Evolutionary conservation across 2,888 invertebrate genomes (phyloP).

Genomic region (Gastracanthus pulcherrimus): DNA sequence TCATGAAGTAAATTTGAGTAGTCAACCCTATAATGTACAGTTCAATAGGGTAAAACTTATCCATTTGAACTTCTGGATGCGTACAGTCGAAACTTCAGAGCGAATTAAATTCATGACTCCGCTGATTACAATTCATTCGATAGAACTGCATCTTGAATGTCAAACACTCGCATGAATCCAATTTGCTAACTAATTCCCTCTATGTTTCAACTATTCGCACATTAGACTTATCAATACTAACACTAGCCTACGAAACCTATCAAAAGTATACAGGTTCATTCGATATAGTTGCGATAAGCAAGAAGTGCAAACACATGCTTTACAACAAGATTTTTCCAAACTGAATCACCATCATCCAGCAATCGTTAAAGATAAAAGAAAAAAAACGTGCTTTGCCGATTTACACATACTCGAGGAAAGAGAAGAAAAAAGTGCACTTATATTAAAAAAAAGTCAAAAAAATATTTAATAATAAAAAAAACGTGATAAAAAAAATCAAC

Average conservation of each 20-base stretch:
- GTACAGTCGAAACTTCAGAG: neutral
- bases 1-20: too few relatives aligned
- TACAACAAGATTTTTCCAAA: neutral
- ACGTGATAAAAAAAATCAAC: neutral
- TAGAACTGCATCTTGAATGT: neutral
- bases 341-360: neutral
- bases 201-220: neutral
- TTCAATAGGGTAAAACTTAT: conserved; percentile 16
- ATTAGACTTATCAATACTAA: conserved; percentile 22
- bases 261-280: conserved; percentile 4
- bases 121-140: neutral
- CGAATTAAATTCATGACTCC: neutral
- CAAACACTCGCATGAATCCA: neutral
- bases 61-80: conserved; percentile 2
- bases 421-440: neutral
- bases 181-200: neutral
- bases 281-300: neutral
- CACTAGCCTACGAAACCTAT: neutral
- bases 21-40: too few relatives aligned
- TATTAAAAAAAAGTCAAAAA: neutral
- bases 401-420: neutral
- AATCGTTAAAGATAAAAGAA: neutral
- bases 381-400: neutral
- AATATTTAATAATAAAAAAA: conserved; percentile 2
- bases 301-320: conserved; percentile 22